Conservation (phyloP, 2,888 invertebrate genomes). For the Dicyrtomina minuta region DNA sequence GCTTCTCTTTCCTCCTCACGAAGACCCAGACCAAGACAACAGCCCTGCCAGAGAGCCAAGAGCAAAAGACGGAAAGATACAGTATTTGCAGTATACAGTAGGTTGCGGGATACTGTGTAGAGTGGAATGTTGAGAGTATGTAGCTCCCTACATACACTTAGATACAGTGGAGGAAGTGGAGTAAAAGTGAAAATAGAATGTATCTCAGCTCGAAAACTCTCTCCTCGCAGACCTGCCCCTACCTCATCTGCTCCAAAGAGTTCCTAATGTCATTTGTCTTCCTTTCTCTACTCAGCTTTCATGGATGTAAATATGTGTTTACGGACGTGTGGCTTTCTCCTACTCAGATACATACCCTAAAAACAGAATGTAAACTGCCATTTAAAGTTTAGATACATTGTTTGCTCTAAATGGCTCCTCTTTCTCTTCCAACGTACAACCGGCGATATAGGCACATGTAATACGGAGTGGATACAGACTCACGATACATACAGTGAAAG, state of each 20-base stretch:
- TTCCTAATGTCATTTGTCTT: constrained; percentile 20
- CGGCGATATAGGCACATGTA: no score
- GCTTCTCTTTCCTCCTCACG: neutral
- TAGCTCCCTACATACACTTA: no score
- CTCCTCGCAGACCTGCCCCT: neutral
- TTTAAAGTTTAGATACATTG: no score
- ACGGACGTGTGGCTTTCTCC: neutral
- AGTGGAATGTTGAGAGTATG: neutral
- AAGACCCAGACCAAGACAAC: neutral
- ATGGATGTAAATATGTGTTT: neutral
- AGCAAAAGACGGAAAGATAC: constrained; percentile 26
- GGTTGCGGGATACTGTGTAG: constrained; percentile 6
- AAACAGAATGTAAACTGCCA: neutral
- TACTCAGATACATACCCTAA: neutral
- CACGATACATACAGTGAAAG: neutral
- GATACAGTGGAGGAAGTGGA: no score
- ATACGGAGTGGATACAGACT: no score
- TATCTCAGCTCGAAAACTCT: neutral
- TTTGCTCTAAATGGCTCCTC: no score
- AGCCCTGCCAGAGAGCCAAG: no score
- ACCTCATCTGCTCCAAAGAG: constrained; percentile 21
- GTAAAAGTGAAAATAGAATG: neutral
- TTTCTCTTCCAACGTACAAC: no score
- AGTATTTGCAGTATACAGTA: constrained; percentile 5
- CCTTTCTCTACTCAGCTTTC: neutral